phyloP scores from a whole-genome alignment of 2,113 vertebrate genomes.

The Maccullochella peelii region DNA sequence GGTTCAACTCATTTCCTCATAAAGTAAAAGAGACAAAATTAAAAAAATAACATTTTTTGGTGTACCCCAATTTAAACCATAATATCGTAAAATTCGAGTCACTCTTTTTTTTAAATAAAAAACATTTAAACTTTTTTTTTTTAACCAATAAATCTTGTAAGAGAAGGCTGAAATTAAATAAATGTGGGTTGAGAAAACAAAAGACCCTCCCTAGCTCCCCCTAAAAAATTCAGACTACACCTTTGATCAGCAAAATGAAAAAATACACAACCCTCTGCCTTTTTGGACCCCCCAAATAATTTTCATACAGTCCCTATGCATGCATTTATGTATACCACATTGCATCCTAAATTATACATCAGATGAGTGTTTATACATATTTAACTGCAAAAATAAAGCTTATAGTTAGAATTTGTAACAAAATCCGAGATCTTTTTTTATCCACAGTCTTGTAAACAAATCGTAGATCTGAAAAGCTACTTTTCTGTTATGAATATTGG shows the following conservation, averaged over 20 bases:
- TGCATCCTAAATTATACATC: neutral
- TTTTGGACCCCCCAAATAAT: neutral
- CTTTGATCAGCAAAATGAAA: too few relatives aligned
- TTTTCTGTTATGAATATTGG: slow-evolving; percentile 48
- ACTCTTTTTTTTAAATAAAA: too few relatives aligned
- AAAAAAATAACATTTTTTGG: neutral
- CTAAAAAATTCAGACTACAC: neutral
- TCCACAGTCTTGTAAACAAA: slow-evolving; percentile 33
- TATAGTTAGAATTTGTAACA: neutral
- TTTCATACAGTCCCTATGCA: neutral
- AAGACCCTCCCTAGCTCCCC: neutral
- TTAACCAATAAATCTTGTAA: neutral
- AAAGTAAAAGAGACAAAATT: neutral
- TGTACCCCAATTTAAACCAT: neutral
- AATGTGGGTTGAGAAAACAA: neutral
- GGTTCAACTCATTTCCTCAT: neutral
- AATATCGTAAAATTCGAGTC: neutral
- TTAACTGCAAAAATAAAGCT: neutral
- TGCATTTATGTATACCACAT: neutral
- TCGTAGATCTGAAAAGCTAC: slow-evolving; percentile 42
- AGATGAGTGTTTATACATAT: neutral
- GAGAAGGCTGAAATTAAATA: neutral
- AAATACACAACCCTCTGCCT: too few relatives aligned
- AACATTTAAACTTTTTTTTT: neutral
- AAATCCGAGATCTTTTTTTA: slow-evolving; percentile 22